phyloP scores from a whole-genome alignment of 2,797 vertebrate genomes.

The Hemitrygon akajei region DNA sequence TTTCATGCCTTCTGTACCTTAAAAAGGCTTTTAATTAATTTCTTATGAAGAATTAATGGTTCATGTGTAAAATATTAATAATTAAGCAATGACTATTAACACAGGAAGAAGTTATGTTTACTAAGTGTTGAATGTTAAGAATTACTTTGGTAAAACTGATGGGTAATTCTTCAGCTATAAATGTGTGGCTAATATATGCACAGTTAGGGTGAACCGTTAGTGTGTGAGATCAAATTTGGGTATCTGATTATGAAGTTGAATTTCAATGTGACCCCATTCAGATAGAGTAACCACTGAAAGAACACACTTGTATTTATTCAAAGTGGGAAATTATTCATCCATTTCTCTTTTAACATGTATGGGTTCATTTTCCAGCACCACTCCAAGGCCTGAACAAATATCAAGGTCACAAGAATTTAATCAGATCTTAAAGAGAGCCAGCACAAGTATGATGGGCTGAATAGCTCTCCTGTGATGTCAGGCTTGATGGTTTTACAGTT shows the following conservation, averaged over 20 bases:
- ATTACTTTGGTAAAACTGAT: not conserved
- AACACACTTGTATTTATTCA: not conserved
- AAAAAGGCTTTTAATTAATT: constrained; percentile 7
- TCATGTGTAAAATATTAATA: not conserved
- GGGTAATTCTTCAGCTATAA: not conserved
- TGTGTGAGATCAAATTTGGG: not conserved
- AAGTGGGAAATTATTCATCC: no score
- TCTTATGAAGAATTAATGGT: not conserved
- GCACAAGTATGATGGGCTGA: no score
- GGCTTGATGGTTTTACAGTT: no score
- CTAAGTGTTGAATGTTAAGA: not conserved
- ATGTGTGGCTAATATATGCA: not conserved
- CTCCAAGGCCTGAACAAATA: no score
- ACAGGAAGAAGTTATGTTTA: not conserved
- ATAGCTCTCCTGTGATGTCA: no score
- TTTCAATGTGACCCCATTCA: not conserved
- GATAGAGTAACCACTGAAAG: not conserved
- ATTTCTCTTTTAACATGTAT: no score
- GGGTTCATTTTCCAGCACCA: no score
- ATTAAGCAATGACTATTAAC: not conserved
- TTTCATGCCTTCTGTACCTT: not conserved
- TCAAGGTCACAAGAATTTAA: no score
- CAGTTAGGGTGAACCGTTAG: not conserved
- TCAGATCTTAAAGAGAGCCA: no score
- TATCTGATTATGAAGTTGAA: not conserved